These are phyloP conservation scores for Macroglossus sobrinus DNA, from an alignment of 2,113 vertebrate genomes.

Conservation along the genomic window DNA sequence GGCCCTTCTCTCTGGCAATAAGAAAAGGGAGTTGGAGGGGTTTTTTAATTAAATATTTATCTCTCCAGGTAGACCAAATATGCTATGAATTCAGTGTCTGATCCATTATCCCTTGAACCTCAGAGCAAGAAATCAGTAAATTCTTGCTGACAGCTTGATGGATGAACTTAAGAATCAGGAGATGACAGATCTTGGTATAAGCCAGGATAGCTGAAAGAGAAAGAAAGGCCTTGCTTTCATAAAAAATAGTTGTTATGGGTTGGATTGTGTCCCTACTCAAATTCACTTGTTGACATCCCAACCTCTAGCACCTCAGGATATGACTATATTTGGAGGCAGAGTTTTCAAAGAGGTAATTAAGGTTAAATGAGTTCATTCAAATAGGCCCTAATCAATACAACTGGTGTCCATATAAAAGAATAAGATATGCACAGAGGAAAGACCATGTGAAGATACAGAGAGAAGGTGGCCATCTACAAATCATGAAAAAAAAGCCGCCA, in stretches of 20 bases:
- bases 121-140: neutral
- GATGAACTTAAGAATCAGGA: neutral
- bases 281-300: neutral
- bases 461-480: accelerated
- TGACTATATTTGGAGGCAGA: neutral
- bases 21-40: neutral
- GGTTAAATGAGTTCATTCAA: neutral
- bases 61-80: neutral
- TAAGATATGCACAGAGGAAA: neutral
- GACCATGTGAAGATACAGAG: neutral
- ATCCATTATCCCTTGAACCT: neutral
- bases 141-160: neutral
- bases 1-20: neutral
- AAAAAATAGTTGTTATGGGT: neutral
- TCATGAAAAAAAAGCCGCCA: neutral
- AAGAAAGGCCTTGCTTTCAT: neutral
- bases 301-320: neutral
- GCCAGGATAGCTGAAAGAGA: neutral
- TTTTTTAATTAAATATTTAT: neutral
- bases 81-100: neutral
- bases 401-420: neutral
- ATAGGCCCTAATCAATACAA: neutral
- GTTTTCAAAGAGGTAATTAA: neutral
- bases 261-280: neutral
- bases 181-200: neutral